These are phyloP conservation scores for Drosophila setosimentum DNA, from an alignment of 2,888 invertebrate species.

Conservation along the genomic window DNA sequence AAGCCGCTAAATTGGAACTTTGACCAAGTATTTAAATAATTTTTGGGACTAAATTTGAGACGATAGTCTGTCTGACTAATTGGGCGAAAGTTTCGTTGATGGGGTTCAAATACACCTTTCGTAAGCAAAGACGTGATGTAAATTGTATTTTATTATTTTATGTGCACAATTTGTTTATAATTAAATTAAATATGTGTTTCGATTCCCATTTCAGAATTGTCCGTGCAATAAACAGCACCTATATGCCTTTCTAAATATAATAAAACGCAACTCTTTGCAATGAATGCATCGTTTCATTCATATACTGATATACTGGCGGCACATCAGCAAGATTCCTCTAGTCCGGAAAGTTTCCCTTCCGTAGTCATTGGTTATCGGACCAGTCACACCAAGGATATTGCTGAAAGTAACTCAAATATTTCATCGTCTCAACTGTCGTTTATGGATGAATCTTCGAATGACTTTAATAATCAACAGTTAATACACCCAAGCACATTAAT, in stretches of 20 bases:
- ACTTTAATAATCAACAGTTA: conserved; percentile 83
- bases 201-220: conserved; percentile 35
- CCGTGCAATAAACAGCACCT: conserved; percentile 69
- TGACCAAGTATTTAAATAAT: neutral
- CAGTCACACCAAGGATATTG: conserved; percentile 82
- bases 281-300: conserved; percentile 96
- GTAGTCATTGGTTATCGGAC: conserved; percentile 86
- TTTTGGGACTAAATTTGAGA: neutral
- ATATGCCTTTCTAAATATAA: conserved; percentile 69
- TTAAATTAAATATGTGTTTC: neutral
- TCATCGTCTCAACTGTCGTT: conserved; percentile 82
- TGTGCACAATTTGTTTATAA: neutral
- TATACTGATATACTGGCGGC: conserved; percentile 93
- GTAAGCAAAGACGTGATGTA: neutral
- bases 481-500: conserved; percentile 85
- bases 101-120: neutral
- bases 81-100: conserved; percentile 1
- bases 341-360: conserved; percentile 89
- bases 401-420: conserved; percentile 85
- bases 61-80: neutral
- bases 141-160: neutral
- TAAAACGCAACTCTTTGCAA: conserved; percentile 87
- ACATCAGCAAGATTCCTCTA: conserved; percentile 88
- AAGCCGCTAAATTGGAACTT: neutral
- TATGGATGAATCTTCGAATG: conserved; percentile 84